Percentiles rank a stretch among this genome's conserved stretches.
phyloP scores from a whole-genome alignment of 2,888 invertebrate species.

The Drosophila robusta region DNA sequence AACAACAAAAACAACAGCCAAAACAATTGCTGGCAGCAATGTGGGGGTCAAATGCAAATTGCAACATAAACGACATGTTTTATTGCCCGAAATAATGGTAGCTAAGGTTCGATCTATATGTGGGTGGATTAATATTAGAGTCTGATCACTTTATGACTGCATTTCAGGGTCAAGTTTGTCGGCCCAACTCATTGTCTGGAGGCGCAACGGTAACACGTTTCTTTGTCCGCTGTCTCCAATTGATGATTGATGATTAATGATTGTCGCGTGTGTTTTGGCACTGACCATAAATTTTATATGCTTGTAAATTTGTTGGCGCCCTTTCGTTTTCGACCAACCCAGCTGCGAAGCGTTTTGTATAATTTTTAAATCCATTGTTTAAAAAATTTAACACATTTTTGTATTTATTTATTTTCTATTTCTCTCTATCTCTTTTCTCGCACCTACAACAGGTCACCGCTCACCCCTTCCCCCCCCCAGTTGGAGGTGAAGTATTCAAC shows the following conservation, averaged over 20 bases:
- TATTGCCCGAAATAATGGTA: constrained; percentile 10
- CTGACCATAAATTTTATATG: constrained; percentile 39
- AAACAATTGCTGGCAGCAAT: constrained; percentile 49
- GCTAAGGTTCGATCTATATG: constrained; percentile 11
- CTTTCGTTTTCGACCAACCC: constrained; percentile 67
- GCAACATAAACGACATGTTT: constrained; percentile 61
- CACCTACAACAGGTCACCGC: constrained; percentile 11
- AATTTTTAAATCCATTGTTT: constrained; percentile 53
- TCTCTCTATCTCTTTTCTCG: constrained; percentile 13
- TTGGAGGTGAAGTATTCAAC: constrained; percentile 21
- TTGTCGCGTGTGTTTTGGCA: constrained; percentile 64
- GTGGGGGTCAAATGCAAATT: constrained; percentile 77
- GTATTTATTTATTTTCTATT: constrained; percentile 8
- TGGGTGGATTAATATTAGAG: constrained; percentile 42
- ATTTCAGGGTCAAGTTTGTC: constrained; percentile 61
- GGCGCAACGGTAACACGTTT: constrained; percentile 46
- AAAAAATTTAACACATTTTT: constrained; percentile 69
- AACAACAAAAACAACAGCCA: constrained; percentile 8
- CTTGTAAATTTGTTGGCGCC: constrained; percentile 63
- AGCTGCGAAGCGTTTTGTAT: constrained; percentile 33
- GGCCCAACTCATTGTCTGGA: constrained; percentile 20
- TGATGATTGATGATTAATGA: constrained; percentile 70
- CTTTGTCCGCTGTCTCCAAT: constrained; percentile 38
- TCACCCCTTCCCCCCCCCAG: background rate
- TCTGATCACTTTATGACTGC: constrained; percentile 28